phyloP scores from a whole-genome alignment of 1,140 invertebrate genomes.

The Platorchestia sp. region DNA sequence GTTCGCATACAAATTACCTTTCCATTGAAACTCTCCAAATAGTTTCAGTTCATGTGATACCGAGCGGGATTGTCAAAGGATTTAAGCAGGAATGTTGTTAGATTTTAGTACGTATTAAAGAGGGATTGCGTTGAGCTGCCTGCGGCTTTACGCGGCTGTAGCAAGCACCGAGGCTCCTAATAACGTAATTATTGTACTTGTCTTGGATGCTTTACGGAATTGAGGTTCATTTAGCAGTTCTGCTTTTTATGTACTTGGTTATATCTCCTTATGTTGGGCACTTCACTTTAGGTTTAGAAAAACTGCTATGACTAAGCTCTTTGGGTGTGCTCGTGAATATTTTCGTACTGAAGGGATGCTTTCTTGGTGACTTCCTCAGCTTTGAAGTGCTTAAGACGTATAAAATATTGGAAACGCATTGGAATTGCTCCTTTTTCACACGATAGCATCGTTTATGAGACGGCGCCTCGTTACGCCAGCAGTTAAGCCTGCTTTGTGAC shows the following conservation, averaged over 20 bases:
- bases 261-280: too few species aligned
- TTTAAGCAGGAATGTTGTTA: slow-evolving; percentile 36
- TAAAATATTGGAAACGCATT: neutral
- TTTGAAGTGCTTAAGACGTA: neutral
- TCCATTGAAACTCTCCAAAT: slow-evolving; percentile 26
- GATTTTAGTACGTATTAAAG: neutral
- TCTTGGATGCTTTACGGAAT: neutral
- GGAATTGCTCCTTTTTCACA: neutral
- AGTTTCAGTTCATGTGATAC: slow-evolving; percentile 38
- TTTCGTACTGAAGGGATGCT: neutral
- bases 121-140: neutral
- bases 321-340: neutral
- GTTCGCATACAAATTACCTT: slow-evolving; percentile 22
- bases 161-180: neutral
- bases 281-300: neutral
- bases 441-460: too few species aligned
- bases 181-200: neutral
- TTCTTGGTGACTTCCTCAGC: neutral
- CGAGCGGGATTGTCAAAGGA: slow-evolving; percentile 30
- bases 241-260: neutral
- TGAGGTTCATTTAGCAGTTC: neutral
- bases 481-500: too few species aligned
- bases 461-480: too few species aligned
- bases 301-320: neutral
- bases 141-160: neutral